These are phyloP conservation scores for Trematomus loennbergii DNA, from an alignment of 2,113 vertebrate genomes.

Conservation along the genomic window DNA sequence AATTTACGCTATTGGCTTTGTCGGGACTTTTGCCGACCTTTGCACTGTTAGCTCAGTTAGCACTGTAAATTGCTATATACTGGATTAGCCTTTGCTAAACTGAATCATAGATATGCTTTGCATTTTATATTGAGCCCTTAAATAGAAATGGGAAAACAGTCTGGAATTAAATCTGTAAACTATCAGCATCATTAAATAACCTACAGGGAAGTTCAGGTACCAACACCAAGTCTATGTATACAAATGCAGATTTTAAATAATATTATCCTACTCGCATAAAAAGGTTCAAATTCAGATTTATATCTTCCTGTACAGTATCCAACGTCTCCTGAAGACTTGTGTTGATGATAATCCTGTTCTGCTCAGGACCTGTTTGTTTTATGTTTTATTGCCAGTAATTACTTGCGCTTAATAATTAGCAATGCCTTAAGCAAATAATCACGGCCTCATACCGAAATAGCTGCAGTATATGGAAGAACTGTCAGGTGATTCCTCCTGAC, in stretches of 20 bases:
- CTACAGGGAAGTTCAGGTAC: not conserved
- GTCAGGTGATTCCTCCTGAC: constrained; percentile 22
- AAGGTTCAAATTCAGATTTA: not conserved
- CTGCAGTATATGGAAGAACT: not conserved
- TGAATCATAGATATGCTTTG: no score
- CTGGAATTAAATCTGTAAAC: not conserved
- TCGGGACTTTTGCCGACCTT: no score
- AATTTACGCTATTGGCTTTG: no score
- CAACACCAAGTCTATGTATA: not conserved
- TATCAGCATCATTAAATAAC: not conserved
- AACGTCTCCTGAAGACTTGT: not conserved
- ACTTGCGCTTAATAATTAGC: constrained; percentile 5
- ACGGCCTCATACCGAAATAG: not conserved
- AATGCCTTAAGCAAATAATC: not conserved
- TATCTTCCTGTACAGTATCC: not conserved
- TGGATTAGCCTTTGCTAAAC: no score
- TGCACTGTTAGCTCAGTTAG: no score
- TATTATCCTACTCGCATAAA: not conserved
- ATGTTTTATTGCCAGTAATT: not conserved
- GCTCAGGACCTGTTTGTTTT: not conserved
- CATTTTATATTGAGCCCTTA: no score
- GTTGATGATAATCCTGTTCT: not conserved
- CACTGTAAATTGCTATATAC: no score
- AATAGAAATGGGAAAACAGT: not conserved
- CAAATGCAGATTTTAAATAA: not conserved